Evolutionary conservation across 2,888 invertebrate genomes (phyloP).

Genomic region (Xylota segnis): DNA sequence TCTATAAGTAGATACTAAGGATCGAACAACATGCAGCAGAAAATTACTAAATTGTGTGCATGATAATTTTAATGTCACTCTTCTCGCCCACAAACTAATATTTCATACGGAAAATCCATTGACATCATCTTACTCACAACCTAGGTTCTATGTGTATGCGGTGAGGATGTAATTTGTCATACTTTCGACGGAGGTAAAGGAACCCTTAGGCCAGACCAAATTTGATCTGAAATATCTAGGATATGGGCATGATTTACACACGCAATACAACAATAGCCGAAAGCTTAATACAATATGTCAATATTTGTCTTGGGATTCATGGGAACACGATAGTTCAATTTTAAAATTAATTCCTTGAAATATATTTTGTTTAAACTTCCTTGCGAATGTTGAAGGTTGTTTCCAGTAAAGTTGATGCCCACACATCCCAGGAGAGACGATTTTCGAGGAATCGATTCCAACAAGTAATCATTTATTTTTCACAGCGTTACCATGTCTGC

Average conservation of each 20-base stretch:
- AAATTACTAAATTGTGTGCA: too few relatives aligned
- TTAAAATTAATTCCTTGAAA: background rate
- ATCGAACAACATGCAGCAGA: too few relatives aligned
- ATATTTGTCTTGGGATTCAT: background rate
- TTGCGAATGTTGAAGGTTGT: background rate
- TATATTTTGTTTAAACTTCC: background rate
- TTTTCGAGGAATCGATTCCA: background rate
- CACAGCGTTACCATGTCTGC: too few relatives aligned
- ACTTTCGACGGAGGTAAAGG: background rate
- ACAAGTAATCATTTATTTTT: background rate
- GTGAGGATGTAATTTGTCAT: background rate
- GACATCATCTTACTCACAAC: background rate
- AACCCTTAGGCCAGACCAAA: too few relatives aligned
- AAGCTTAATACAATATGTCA: slow-evolving; percentile 2
- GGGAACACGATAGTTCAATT: background rate
- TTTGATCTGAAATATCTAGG: too few relatives aligned
- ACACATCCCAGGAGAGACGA: background rate
- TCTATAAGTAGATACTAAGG: too few relatives aligned
- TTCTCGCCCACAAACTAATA: too few relatives aligned
- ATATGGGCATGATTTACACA: background rate
- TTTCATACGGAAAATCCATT: background rate
- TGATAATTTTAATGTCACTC: too few relatives aligned
- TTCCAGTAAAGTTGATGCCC: background rate
- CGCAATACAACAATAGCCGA: background rate
- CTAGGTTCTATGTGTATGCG: background rate